Base-by-base conservation (phyloP, 1,140 invertebrate species). In the Zaprionus ornatus region DNA sequence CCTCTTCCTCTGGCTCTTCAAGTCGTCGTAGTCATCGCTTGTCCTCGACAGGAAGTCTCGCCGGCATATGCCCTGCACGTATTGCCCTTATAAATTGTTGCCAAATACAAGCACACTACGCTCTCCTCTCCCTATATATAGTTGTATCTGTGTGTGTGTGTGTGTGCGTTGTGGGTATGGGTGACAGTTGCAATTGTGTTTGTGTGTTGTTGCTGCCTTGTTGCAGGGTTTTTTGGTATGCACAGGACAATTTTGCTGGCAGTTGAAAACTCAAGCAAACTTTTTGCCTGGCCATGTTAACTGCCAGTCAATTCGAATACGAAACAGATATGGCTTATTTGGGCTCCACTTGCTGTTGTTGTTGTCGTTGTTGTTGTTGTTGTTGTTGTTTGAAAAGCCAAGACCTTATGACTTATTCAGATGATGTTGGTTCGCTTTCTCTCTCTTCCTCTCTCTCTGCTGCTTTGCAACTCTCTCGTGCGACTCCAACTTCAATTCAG, bases 31-130 rank as follows among this genome's bases (percentile, higher is more conserved):
- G 73, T 75, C 73, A 60, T 59, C 60, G 74, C 67, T 72, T 76
- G 74, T 76, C 61, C 84, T 88, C 84, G 80, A 75, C 84, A 87
- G 84, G 83, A 88, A 88, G 84, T 88, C 80, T 88, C 74, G 74
- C 66, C 56, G 74, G 77, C 77, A 87, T 88, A 88, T 86, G 83
- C 83, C 83, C 77, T 86, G 83, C 83, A 86, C 83, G 83, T 88
- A 87, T 83, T 87, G 80, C 77, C 83, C 83, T 87, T 87, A 83
- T 87, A 87, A 87, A 88, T 87, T 86, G 84, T 86, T 88, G 77
- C 77, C 83, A 80, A 83, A 86, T 87, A 71, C 77, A 77, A 80
- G 62, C 68, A 48, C 40, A 60, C 10, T 13, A 19, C 4, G 45
- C 56, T 64, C 45, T 15, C 32, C 50, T 37, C n/a, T 56, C 12